A percentile compares a stretch with the other conserved stretches of the same genome.
phyloP scores from a whole-genome alignment of 2,113 vertebrate species.

The Pagrus major region DNA sequence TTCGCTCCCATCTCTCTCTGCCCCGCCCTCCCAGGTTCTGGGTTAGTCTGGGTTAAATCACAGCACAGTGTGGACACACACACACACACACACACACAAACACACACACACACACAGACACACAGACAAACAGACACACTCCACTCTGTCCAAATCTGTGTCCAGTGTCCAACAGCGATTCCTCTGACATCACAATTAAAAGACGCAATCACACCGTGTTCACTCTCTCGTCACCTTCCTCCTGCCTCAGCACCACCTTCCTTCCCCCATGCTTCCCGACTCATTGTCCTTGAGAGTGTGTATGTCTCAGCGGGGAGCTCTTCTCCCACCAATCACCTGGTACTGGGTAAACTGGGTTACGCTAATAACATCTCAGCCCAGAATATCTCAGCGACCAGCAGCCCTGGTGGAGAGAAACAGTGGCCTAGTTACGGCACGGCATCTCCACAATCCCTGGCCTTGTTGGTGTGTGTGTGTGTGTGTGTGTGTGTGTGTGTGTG shows the following conservation, averaged over 20 bases:
- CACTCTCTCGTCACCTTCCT: conserved; percentile 27
- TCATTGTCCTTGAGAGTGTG: conserved; percentile 67
- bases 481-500: no score
- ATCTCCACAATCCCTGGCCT: conserved; percentile 56
- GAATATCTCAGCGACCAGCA: conserved; percentile 70
- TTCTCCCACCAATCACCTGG: conserved; percentile 76
- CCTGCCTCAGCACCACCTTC: conserved; percentile 16
- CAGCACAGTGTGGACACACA: conserved; percentile 1
- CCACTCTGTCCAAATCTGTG: conserved; percentile 17
- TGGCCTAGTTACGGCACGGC: conserved; percentile 75
- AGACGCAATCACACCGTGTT: background rate
- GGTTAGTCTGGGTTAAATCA: conserved; percentile 50
- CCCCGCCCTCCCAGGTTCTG: conserved; percentile 25
- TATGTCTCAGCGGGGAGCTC: conserved; percentile 56
- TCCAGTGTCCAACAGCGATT: conserved; percentile 10
- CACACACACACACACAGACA: conserved; percentile 1
- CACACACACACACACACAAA: conserved; percentile 4
- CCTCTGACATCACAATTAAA: background rate
- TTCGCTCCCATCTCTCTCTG: conserved; percentile 22
- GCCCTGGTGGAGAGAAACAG: conserved; percentile 54
- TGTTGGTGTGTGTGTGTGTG: conserved; percentile 23
- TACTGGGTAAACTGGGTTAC: conserved; percentile 83
- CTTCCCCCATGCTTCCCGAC: background rate
- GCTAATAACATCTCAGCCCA: conserved; percentile 79
- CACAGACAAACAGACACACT: background rate